A percentile compares a stretch with the other conserved stretches of the same genome.
Conservation (phyloP, 2,888 invertebrate genomes). For the Galeruca laticollis region DNA sequence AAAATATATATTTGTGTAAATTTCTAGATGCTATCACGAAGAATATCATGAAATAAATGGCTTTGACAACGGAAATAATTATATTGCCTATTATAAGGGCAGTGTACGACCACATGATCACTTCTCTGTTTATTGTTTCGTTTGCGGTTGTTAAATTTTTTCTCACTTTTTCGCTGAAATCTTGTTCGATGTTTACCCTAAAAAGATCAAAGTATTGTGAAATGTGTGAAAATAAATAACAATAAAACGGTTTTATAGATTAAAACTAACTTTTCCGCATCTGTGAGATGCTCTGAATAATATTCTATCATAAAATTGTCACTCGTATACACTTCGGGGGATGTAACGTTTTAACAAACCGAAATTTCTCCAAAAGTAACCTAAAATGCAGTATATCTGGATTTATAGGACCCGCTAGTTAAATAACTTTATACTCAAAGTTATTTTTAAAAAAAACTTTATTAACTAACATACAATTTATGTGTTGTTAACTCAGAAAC, state of each 20-base stretch:
- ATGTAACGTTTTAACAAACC: too few relatives aligned
- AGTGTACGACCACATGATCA: slow-evolving; percentile 67
- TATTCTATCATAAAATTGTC: too few relatives aligned
- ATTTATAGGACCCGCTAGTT: too few relatives aligned
- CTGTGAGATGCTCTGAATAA: too few relatives aligned
- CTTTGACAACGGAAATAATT: slow-evolving; percentile 58
- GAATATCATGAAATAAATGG: slow-evolving; percentile 61
- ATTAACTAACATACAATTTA: too few relatives aligned
- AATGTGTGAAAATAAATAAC: neutral
- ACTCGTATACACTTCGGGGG: too few relatives aligned
- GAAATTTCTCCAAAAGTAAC: too few relatives aligned
- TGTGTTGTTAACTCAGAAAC: too few relatives aligned
- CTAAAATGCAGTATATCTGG: too few relatives aligned
- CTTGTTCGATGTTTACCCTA: slow-evolving; percentile 63
- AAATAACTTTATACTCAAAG: too few relatives aligned
- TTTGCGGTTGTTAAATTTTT: slow-evolving; percentile 45
- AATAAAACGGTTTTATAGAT: neutral
- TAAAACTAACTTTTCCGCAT: too few relatives aligned
- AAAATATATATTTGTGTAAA: slow-evolving; percentile 61
- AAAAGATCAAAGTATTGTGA: slow-evolving; percentile 6
- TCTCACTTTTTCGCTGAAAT: slow-evolving; percentile 48
- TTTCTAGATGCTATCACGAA: slow-evolving; percentile 62
- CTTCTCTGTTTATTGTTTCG: slow-evolving; percentile 51
- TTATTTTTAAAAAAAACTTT: too few relatives aligned
- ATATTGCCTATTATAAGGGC: slow-evolving; percentile 67